Evolutionary conservation across 2,797 vertebrate species (phyloP), one percentile per base, ranked within the genome.

Genomic region (Amniataba percoides): DNA sequence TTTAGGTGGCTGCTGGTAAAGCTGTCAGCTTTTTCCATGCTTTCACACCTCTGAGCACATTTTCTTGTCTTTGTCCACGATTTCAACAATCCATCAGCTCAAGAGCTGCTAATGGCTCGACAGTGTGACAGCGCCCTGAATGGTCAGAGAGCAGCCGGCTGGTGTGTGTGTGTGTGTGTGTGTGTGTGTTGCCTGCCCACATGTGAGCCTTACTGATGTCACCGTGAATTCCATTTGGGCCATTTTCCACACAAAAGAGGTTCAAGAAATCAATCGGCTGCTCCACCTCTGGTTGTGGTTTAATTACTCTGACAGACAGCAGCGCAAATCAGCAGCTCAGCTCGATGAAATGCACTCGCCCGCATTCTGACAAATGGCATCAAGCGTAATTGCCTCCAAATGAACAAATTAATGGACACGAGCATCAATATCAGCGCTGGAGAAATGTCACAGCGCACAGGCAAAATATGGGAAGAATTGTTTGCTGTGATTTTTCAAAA

Each of bases 271-370:
- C 89, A 89, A 89, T 90, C 78, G 74, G 48, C 27, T 51, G 80
- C 86, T 69, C 75, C 77, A 77, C 74, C 77, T 86, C 83, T 75
- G 23, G 6, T 60, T 55, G 80, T 36, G 70, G 80, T 92, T 92
- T 89, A 92, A 93, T 94, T 92, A 90, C 83, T 71, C 78, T n/a
- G 80, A 91, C 64, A 59, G 86, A 85, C 82, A 62, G 86, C 45
- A 0, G 78, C n/a, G 80, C 83, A 87, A 90, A 91, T 89, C 89
- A 78, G 71, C 53, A 13, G 46, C 19, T 7, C 23, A 31, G 5
- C 61, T 36, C 61, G 3, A 68, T 46, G 51, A 89, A 88, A 88
- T 25, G 82, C 66, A 52, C 70, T 69, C 25, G 62, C 25, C 80
- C 18, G 87, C 80, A 59, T 85, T 66, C 80, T 87, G 89, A 92